Base-by-base conservation (phyloP, 2,113 vertebrate genomes). In the Clarias magur region DNA sequence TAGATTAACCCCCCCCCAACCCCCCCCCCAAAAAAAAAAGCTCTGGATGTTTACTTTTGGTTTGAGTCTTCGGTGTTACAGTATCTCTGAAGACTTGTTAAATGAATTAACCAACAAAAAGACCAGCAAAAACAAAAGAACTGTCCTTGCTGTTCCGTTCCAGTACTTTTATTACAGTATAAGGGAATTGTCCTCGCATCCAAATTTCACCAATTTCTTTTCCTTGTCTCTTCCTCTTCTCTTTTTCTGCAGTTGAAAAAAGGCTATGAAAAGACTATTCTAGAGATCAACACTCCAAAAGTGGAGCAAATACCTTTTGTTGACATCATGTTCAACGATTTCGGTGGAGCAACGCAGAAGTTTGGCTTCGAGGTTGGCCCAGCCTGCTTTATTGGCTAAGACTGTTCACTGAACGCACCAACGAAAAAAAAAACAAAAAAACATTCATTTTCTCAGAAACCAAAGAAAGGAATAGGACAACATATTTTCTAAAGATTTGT, bases 251-350 rank as follows among this genome's bases (percentile, higher is more conserved):
- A 99, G 98, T 91, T 96, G 85, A 97, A 93, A 96, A 99, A 98
- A 91, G 97, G 97, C 89, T 97, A 99, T 70, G 97, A 99, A 95
- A 99, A 99, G 95, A 99, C 98, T 11, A 92, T 99, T 88, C 95
- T 99, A 89, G 97, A 98, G 93, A 95, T 99, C 89, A 97, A 97
- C 95, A 98, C 98, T 0, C 97, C 98, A 87, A 99, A 96, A 91
- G 97, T 99, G 91, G 98, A 99, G 89, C 98, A 99, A 89, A 95
- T 99, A 17, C 98, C 98, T 56, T 95, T 99, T 53, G 97, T 99
- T 60, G 98, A 99, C 95, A 95, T 99, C 94, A 99, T 99, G 98
- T 99, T 99, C 96, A 99, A 97, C 89, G 98, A 99, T 92, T 99
- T 99, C 11, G 98, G 98, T 23, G 97, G 97, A 79, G 92, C 97